Evolutionary conservation across 2,113 vertebrate species (phyloP).

Genomic region (Felis catus): DNA sequence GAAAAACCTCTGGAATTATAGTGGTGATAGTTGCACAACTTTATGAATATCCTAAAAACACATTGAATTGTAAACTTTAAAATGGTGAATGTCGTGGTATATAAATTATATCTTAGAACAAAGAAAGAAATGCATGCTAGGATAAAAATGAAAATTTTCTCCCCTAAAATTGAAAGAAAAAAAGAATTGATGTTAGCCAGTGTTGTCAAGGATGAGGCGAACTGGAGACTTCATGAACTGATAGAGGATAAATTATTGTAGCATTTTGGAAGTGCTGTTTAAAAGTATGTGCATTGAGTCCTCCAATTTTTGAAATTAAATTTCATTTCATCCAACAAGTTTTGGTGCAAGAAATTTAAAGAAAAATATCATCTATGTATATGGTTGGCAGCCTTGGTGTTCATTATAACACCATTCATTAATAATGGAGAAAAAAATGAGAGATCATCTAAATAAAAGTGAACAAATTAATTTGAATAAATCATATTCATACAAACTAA

Average conservation of each 20-base stretch:
- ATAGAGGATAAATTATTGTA: neutral
- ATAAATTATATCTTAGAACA: neutral
- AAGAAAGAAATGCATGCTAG: neutral
- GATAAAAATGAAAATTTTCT: constrained; percentile 4
- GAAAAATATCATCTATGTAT: neutral
- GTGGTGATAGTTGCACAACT: neutral
- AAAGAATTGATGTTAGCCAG: neutral
- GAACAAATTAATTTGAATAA: neutral
- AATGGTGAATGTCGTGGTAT: neutral
- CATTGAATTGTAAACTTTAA: neutral
- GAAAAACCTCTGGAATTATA: neutral
- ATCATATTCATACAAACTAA: neutral
- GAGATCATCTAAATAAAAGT: neutral
- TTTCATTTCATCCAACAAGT: neutral
- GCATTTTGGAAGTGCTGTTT: neutral
- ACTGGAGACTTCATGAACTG: neutral
- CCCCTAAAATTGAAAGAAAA: neutral
- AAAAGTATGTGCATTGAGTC: neutral
- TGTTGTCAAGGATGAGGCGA: neutral
- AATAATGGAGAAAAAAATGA: neutral
- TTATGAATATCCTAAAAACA: neutral
- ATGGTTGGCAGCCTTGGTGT: neutral
- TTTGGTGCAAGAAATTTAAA: neutral
- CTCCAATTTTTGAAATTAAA: neutral
- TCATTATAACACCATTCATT: neutral